Evolutionary conservation across 2,888 invertebrate genomes (phyloP).

Genomic region (Dusona sp.): DNA sequence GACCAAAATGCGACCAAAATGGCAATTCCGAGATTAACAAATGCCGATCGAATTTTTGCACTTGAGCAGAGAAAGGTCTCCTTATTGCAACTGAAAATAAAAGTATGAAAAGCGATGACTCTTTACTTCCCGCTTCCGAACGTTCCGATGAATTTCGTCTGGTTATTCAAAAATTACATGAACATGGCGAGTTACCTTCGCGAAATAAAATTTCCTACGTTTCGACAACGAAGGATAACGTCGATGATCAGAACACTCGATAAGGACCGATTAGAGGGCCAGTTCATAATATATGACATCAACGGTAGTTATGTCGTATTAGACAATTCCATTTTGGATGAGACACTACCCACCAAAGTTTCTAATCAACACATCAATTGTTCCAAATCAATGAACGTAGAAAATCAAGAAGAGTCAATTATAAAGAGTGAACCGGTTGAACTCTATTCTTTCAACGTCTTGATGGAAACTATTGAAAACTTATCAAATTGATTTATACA

Average conservation of each 20-base stretch:
- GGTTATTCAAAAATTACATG: conserved; percentile 19
- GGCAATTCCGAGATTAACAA: background rate
- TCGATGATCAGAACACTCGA: background rate
- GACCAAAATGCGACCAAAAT: too few species aligned
- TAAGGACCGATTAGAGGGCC: background rate
- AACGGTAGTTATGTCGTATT: background rate
- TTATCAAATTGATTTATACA: conserved; percentile 41
- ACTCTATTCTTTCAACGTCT: conserved; percentile 25
- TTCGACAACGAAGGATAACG: conserved; percentile 1
- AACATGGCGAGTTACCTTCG: background rate
- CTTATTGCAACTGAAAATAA: background rate
- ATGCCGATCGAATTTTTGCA: background rate
- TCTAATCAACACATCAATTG: background rate
- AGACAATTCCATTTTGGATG: background rate
- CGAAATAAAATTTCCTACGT: background rate
- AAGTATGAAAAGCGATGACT: background rate
- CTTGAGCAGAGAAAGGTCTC: background rate
- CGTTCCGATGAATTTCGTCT: conserved; percentile 21
- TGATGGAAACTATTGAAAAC: conserved; percentile 55
- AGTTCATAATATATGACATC: background rate
- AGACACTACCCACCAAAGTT: conserved; percentile 1
- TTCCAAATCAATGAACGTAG: background rate
- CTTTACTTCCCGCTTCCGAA: conserved; percentile 1
- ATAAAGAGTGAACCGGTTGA: background rate
- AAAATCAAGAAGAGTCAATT: background rate